A percentile compares a stretch with the other conserved stretches of the same genome.
Evolutionary conservation across 2,113 vertebrate species (phyloP).

Genomic region (Pseudopodoces humilis): DNA sequence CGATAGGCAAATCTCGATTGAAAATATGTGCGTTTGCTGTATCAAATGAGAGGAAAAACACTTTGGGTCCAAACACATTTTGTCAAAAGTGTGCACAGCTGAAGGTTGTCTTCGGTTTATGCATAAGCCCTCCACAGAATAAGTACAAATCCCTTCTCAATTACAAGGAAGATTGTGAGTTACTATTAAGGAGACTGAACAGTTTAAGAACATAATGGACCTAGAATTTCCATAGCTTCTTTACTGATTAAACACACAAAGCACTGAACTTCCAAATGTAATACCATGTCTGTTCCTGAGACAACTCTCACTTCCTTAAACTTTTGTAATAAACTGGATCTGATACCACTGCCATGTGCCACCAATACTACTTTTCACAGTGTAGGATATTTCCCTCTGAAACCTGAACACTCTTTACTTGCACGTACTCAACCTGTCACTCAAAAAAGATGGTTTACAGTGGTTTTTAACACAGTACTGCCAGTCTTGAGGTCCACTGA

Average conservation of each 20-base stretch:
- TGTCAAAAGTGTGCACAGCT: background rate
- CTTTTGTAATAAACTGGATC: background rate
- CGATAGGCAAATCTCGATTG: accelerated
- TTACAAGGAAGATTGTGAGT: background rate
- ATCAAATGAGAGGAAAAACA: background rate
- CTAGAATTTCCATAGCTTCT: background rate
- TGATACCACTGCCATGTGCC: background rate
- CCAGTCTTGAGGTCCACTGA: background rate
- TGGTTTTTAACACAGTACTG: background rate
- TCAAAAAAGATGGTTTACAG: background rate
- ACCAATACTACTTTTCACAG: background rate
- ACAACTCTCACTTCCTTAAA: background rate
- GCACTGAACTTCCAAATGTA: background rate
- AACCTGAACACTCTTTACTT: background rate
- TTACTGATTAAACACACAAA: background rate
- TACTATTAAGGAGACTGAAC: background rate
- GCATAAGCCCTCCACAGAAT: accelerated
- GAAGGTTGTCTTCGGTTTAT: background rate
- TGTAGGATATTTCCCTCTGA: background rate
- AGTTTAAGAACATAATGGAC: background rate
- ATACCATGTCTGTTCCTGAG: background rate
- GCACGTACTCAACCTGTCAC: background rate
- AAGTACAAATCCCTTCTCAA: background rate
- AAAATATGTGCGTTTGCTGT: background rate
- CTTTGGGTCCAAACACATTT: background rate